These are phyloP conservation scores for Xanthia togata DNA, from an alignment of 2,888 invertebrate genomes.

Conservation along the genomic window DNA sequence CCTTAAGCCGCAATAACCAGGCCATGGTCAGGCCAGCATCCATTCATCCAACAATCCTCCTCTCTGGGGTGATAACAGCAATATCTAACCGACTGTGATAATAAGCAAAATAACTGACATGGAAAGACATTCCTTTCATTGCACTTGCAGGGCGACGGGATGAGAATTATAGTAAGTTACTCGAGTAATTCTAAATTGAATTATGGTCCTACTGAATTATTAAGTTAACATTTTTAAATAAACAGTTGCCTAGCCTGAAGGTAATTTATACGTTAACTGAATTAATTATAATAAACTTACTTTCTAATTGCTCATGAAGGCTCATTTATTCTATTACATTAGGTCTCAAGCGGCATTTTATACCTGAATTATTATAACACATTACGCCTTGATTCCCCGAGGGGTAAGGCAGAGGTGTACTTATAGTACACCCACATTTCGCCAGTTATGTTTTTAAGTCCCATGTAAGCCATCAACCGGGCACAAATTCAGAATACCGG, in stretches of 20 bases:
- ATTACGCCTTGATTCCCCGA: too few relatives aligned
- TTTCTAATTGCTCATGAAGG: slow-evolving; percentile 4
- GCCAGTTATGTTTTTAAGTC: too few relatives aligned
- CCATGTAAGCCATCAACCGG: too few relatives aligned
- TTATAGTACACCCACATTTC: too few relatives aligned
- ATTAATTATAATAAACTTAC: background rate
- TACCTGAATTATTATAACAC: background rate
- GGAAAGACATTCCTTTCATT: slow-evolving; percentile 13
- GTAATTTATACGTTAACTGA: background rate
- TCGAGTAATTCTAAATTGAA: too few relatives aligned
- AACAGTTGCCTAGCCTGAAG: background rate
- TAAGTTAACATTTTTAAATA: slow-evolving; percentile 1
- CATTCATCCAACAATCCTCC: slow-evolving; percentile 27
- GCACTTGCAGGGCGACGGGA: background rate
- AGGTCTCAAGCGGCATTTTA: background rate
- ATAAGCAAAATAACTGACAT: slow-evolving; percentile 29
- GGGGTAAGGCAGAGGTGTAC: too few relatives aligned
- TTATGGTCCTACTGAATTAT: background rate
- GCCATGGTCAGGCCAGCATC: slow-evolving; percentile 45
- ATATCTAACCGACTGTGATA: slow-evolving; percentile 8
- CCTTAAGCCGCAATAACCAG: slow-evolving; percentile 28
- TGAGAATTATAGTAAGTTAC: background rate
- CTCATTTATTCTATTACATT: slow-evolving; percentile 15
- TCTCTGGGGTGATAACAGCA: slow-evolving; percentile 10
- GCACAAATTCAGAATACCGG: too few relatives aligned